Base-by-base conservation (phyloP, 2,113 vertebrate genomes). In the Hemiprocne comata region DNA sequence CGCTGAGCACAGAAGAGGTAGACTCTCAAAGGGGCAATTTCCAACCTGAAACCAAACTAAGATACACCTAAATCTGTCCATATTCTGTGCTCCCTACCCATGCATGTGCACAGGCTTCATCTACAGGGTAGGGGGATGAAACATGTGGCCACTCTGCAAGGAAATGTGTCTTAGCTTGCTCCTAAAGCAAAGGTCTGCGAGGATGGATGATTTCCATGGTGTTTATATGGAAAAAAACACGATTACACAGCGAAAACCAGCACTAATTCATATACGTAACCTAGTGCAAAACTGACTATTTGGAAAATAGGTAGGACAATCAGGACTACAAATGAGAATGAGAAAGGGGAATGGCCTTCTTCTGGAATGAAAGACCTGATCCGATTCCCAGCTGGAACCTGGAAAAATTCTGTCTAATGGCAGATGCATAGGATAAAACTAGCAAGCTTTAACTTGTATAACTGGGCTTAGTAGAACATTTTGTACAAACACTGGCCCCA, bases 371-470 rank as follows among this genome's bases (percentile, higher is more conserved):
- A 87, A 93, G 69, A 74, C 48, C 24, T 54, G 21, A 33, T 87
- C 82, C 23, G 51, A 54, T 93, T 91, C 74, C 70, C 53, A 81
- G 71, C 78, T 34, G 57, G 76, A 96, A 90, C 21, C 29, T 90
- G 61, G 82, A 93, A 94, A 94, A 94, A 81, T 64, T 83, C 57
- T 78, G 53, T 86, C 51, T 91, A 71, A 71, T 65, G 57, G 76
- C 79, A 86, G 78, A 86, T 71, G 26, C 40, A 91, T 2, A 83
- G 89, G 46, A 76, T 82, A 94, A 94, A 92, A 81, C 76, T 28
- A 94, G 93, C 91, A 96, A 94, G 74, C 67, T 91, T 91, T 85
- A 93, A 93, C 87, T 82, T 94, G 93, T 58, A 1, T 51, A 87
- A 66, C 87, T 66, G 58, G 71, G 91, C 71, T 93, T 70, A 93